A percentile compares a stretch with the other conserved stretches of the same genome.
These are phyloP conservation scores for Prunella strophiata DNA, from an alignment of 2,797 vertebrate genomes.

Conservation along the genomic window DNA sequence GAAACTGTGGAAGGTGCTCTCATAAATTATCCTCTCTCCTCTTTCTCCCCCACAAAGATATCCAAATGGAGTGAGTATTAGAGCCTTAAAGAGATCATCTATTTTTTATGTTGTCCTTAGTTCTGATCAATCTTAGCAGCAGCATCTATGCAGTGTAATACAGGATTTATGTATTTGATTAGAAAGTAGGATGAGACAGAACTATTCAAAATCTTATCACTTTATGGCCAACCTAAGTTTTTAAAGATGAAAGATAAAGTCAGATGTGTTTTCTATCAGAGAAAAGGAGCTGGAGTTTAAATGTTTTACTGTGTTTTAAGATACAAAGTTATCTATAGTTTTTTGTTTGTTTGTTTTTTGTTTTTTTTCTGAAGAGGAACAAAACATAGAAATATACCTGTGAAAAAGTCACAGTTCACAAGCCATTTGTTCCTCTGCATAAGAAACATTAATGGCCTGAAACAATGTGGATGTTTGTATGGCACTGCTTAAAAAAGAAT, in stretches of 20 bases:
- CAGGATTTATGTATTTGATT: neutral
- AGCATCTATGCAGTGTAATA: neutral
- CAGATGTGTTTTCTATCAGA: neutral
- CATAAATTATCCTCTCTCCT: neutral
- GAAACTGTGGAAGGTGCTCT: neutral
- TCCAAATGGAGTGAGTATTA: neutral
- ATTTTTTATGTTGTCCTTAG: neutral
- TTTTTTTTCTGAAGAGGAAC: neutral
- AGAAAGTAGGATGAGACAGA: slow-evolving; percentile 26
- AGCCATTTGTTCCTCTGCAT: neutral
- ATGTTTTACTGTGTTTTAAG: neutral
- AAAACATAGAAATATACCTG: neutral
- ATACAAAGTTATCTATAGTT: neutral
- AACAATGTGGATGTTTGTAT: neutral
- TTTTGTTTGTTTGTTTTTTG: neutral
- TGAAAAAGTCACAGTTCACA: neutral
- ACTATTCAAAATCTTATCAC: neutral
- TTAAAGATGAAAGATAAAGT: slow-evolving; percentile 28
- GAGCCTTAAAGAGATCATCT: neutral
- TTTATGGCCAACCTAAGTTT: neutral
- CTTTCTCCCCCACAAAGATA: neutral
- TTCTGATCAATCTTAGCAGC: slow-evolving; percentile 10
- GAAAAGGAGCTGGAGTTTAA: neutral
- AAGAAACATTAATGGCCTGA: neutral
- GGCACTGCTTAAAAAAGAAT: neutral